Evolutionary conservation across 2,797 vertebrate genomes (phyloP), one percentile per base, ranked within the genome.

Genomic region (Spatula clypeata): DNA sequence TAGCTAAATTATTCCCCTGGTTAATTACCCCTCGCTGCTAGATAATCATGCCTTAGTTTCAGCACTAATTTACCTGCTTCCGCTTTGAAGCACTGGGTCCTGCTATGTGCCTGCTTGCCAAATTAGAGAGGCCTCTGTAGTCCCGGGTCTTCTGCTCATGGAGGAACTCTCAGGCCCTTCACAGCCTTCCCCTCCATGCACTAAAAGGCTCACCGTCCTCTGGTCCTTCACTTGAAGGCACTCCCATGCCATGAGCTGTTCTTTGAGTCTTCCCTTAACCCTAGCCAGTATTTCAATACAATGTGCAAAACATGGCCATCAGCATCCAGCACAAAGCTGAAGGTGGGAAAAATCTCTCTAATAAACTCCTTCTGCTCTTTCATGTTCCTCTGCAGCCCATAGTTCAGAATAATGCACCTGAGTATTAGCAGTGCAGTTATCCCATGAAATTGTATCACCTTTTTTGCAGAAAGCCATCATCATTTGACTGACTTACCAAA

Each of bases 401-500:
- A 45, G 67, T n/a, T 86, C 69, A 79, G 69, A 79, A 44, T 38
- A 93, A 86, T 29, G 71, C 20, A 77, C 58, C 27, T 51, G 18
- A 77, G 57, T 83, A 77, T 79, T 58, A 75, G 75, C 4, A 89
- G 58, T 10, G 51, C 61, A 91, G 93, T 86, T 84, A 92, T 69
- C 42, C 45, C 70, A 72, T 47, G 49, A 93, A 91, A 90, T 29
- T 81, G 38, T 58, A 92, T 79, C 88, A 79, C 31, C 21, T 14
- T 93, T 90, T 94, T 73, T 79, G 58, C 76, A 94, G 82, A 73
- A 92, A 92, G 80, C 86, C 60, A 79, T 88, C 42, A 93, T 88
- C 73, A 93, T 93, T 72, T 90, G 82, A 88, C 53, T 57, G 75
- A 86, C 79, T 74, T 74, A 83, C 34, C 66, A 90, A 94, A 93